Percentiles rank a stretch among this genome's conserved stretches.
phyloP scores from a whole-genome alignment of 2,797 vertebrate genomes.

The Manis javanica region DNA sequence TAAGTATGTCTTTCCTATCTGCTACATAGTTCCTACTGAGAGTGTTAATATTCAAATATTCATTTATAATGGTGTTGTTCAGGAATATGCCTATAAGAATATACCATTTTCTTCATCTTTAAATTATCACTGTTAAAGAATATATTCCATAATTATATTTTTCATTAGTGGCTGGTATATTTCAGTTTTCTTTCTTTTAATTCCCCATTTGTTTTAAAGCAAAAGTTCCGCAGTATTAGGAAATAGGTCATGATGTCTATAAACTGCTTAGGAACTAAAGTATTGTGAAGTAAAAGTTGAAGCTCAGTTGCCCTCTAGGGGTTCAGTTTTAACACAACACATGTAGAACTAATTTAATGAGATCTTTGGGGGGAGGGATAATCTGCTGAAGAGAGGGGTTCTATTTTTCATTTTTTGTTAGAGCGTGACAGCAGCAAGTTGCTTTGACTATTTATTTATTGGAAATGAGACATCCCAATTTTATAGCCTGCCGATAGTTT shows the following conservation, averaged over 20 bases:
- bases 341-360: conserved; percentile 50
- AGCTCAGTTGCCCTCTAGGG: conserved; percentile 89
- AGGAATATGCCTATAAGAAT: background rate
- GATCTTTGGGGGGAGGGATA: background rate
- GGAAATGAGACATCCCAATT: conserved; percentile 40
- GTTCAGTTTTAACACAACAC: conserved; percentile 85
- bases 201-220: conserved; percentile 78
- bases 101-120: background rate
- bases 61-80: background rate
- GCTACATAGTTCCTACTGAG: background rate
- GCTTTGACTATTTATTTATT: conserved; percentile 72
- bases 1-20: conserved; percentile 61
- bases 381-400: background rate
- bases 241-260: conserved; percentile 80
- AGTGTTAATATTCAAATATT: conserved; percentile 52
- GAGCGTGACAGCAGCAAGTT: conserved; percentile 38
- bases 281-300: conserved; percentile 83
- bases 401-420: conserved; percentile 71
- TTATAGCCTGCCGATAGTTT: background rate
- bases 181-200: conserved; percentile 74
- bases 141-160: conserved; percentile 58
- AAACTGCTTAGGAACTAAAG: conserved; percentile 80
- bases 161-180: conserved; percentile 71
- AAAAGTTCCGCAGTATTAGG: conserved; percentile 64
- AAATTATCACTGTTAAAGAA: conserved; percentile 54